These are phyloP conservation scores for Drepana arcuata DNA, from an alignment of 1,140 invertebrate genomes.

Conservation along the genomic window DNA sequence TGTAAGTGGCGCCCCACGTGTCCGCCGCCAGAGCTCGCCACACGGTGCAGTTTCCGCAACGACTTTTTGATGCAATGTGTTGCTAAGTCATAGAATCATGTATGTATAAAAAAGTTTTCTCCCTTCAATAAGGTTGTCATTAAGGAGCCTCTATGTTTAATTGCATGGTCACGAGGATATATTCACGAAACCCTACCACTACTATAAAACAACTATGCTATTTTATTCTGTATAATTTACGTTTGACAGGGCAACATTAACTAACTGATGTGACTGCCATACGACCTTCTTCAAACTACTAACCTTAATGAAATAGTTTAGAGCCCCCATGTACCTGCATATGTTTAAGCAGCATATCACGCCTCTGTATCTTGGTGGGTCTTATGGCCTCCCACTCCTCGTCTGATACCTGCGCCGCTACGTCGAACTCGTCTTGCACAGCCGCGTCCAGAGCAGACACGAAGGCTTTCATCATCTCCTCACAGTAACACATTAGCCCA, in stretches of 20 bases:
- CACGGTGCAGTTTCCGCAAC: conserved; percentile 76
- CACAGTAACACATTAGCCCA: conserved; percentile 75
- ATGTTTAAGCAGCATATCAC: conserved; percentile 74
- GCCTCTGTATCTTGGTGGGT: conserved; percentile 77
- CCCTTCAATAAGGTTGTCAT: no score
- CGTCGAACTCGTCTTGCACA: conserved; percentile 77
- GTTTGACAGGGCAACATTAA: no score
- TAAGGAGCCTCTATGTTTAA: no score
- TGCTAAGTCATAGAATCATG: no score
- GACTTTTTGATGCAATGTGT: conserved; percentile 61
- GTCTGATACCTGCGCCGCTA: conserved; percentile 81
- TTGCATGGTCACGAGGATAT: no score
- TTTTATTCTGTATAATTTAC: no score
- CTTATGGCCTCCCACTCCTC: conserved; percentile 87
- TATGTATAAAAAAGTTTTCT: no score
- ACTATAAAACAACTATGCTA: no score
- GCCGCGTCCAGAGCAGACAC: conserved; percentile 76
- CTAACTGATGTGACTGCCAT: no score
- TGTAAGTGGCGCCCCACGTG: conserved; percentile 76
- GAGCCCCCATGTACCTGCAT: conserved; percentile 74
- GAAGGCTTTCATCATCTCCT: conserved; percentile 76
- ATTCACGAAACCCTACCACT: no score
- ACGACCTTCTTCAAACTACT: no score
- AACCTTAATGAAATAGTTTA: no score
- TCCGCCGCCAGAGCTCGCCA: conserved; percentile 79